A percentile compares a stretch with the other conserved stretches of the same genome.
phyloP scores from a whole-genome alignment of 2,888 invertebrate species.

The Rhagonycha lutea region DNA sequence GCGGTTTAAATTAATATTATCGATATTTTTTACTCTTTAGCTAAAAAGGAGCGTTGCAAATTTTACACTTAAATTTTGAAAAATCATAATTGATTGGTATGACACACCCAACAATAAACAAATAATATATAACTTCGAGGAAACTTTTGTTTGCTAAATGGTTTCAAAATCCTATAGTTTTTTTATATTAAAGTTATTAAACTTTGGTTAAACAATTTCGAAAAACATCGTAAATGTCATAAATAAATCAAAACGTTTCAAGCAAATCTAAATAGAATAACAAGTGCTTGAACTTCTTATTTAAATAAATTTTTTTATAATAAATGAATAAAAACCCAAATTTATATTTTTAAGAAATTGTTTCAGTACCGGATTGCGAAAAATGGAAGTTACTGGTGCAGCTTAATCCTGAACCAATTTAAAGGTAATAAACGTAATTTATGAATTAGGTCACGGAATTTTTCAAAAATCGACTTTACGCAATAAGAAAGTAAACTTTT shows the following conservation, averaged over 20 bases:
- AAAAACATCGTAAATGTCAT: not conserved
- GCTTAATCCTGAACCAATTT: not conserved
- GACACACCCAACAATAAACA: not conserved
- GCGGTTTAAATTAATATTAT: no score
- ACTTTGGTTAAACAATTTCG: not conserved
- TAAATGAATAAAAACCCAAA: not conserved
- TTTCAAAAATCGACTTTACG: not conserved
- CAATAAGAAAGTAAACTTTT: not conserved
- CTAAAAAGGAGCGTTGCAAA: not conserved
- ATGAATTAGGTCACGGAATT: not conserved
- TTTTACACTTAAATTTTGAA: not conserved
- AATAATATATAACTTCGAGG: not conserved
- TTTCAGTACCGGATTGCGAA: not conserved
- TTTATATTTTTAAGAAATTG: not conserved
- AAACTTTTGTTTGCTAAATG: not conserved
- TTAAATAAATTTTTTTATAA: not conserved
- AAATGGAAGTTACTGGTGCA: not conserved
- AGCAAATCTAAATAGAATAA: not conserved
- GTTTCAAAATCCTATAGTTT: not conserved
- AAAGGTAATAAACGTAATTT: not conserved
- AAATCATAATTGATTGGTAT: not conserved
- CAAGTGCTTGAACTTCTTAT: not conserved
- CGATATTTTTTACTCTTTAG: no score
- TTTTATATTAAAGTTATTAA: not conserved
- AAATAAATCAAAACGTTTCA: not conserved